A percentile compares a stretch with the other conserved stretches of the same genome.
Evolutionary conservation across 2,113 vertebrate species (phyloP).

Genomic region (Epinephelus fuscoguttatus): DNA sequence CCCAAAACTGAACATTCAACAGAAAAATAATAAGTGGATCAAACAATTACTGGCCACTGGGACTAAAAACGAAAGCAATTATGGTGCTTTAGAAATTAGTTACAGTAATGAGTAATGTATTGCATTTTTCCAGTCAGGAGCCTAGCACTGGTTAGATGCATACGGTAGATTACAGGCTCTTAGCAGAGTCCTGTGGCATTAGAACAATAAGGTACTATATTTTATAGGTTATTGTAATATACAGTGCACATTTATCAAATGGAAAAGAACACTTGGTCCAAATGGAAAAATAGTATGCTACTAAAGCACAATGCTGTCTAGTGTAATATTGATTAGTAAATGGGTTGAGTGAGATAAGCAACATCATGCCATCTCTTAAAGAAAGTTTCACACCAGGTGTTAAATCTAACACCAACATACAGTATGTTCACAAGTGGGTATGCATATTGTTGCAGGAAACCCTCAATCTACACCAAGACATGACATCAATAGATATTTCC

Average conservation of each 20-base stretch:
- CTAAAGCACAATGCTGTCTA: constrained; percentile 54
- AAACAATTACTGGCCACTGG: constrained; percentile 57
- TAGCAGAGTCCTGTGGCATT: constrained; percentile 63
- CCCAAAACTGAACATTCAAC: constrained; percentile 41
- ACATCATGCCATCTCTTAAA: constrained; percentile 20
- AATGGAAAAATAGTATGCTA: constrained; percentile 61
- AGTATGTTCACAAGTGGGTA: constrained; percentile 6
- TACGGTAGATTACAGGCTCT: constrained; percentile 69
- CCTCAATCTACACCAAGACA: constrained; percentile 57
- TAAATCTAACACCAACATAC: constrained; percentile 27
- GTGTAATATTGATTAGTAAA: constrained; percentile 66
- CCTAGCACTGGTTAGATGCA: constrained; percentile 56
- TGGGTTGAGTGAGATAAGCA: constrained; percentile 58
- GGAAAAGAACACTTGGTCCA: constrained; percentile 56
- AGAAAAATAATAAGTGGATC: constrained; percentile 55
- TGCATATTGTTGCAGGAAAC: constrained; percentile 34
- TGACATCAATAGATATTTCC: constrained; percentile 46
- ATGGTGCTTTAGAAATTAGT: constrained; percentile 62
- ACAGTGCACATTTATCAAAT: constrained; percentile 57
- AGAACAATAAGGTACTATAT: constrained; percentile 64
- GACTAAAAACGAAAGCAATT: constrained; percentile 61
- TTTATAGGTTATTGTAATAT: constrained; percentile 62
- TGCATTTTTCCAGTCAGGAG: constrained; percentile 63
- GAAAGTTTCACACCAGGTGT: constrained; percentile 22
- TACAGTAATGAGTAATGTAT: constrained; percentile 73